Base-by-base conservation (phyloP, 2,113 vertebrate genomes). In the Spermophilus dauricus region DNA sequence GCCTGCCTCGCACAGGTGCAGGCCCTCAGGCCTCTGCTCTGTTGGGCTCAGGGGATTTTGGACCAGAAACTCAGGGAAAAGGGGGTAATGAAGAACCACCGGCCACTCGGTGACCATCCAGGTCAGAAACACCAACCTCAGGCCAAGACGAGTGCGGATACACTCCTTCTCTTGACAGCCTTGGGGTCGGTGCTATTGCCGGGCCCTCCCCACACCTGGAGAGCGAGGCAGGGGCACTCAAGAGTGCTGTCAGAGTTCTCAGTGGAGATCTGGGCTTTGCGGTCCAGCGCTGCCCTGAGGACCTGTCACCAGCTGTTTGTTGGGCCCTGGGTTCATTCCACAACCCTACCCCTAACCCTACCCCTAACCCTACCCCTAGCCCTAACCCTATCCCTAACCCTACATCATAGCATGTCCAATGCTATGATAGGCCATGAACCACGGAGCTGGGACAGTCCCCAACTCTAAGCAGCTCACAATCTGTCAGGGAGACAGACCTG, bases 81-180 rank as follows among this genome's bases (percentile, higher is more conserved):
- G n/a, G 65, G 39, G 30, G 48, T 28, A 12, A 2, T 1, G 9
- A 11, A 20, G 2, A 1, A 30, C 17, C 13, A 4, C 73, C 39
- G 12, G 3, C 18, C 22, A 22, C 5, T 48, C 7, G 0, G 28
- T 0, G 32, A 51, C 34, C 0, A 1, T 17, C 61, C 1, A 4
- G 3, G 24, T 56, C 26, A 16, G 24, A 20, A 30, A 22, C 53
- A 18, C 18, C 45, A 12, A 16, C 58, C 56, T 26, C 2, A 0
- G 32, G n/a, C n/a, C 42, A 42, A 37, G 26, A 4, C 2, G 0
- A 0, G 4, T 4, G 28, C 1, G 1, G 11, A 6, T n/a, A 30
- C 11, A 32, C 2, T 7, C 4, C 30, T 45, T 5, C 56, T 75
- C 30, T 6, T 17, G 1, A 8, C 12, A 4, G 70, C 51, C 83